phyloP scores from a whole-genome alignment of 1,140 invertebrate species.

The Diorhabda carinulata region DNA sequence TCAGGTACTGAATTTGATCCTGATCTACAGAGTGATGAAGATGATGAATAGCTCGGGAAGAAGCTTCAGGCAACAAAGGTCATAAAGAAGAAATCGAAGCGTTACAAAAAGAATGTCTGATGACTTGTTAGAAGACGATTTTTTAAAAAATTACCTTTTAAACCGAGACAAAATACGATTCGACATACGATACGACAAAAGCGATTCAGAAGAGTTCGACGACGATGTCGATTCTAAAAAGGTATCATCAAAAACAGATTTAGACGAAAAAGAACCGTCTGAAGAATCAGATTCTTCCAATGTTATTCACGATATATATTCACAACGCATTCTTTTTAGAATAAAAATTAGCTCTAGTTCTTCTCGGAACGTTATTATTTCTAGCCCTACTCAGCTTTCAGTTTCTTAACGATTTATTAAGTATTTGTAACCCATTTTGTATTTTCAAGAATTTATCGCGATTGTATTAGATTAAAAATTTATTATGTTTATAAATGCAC shows the following conservation, averaged over 20 bases:
- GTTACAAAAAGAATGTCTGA: constrained; percentile 83
- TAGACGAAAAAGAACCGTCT: constrained; percentile 53
- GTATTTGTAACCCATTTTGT: too few species aligned
- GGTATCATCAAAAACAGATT: constrained; percentile 30
- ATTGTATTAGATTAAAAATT: too few species aligned
- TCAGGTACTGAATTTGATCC: constrained; percentile 76
- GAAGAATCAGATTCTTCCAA: constrained; percentile 17
- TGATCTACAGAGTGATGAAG: constrained; percentile 67
- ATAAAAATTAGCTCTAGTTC: too few species aligned
- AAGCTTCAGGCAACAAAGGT: constrained; percentile 56
- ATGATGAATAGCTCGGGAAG: constrained; percentile 96
- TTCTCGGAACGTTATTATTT: too few species aligned
- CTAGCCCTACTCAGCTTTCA: too few species aligned
- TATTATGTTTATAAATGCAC: too few species aligned
- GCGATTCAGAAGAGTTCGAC: constrained; percentile 39
- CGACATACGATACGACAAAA: constrained; percentile 4
- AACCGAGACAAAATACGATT: constrained; percentile 58
- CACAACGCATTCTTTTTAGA: too few species aligned
- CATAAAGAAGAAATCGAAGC: constrained; percentile 80
- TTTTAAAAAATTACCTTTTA: constrained; percentile 73
- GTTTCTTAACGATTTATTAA: too few species aligned
- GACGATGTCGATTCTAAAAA: constrained; percentile 26
- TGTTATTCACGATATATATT: background rate
- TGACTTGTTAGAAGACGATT: constrained; percentile 73
- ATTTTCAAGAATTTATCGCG: too few species aligned